Evolutionary conservation across 2,797 vertebrate species (phyloP).

Genomic region (Parotocinclus haroldoi): DNA sequence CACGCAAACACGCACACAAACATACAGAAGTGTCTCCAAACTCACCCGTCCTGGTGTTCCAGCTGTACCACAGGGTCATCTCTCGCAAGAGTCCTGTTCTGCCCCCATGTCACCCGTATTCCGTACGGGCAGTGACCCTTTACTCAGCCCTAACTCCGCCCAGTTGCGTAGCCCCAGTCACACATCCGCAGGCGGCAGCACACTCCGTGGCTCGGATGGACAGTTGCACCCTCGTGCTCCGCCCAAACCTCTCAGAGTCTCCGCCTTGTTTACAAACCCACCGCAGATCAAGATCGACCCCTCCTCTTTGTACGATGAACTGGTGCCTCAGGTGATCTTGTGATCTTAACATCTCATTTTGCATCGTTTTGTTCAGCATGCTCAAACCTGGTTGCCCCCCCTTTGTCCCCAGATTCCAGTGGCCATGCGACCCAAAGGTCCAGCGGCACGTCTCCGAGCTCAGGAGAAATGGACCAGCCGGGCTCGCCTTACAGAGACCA

Average conservation of each 20-base stretch:
- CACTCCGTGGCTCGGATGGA: conserved; percentile 78
- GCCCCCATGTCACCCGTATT: conserved; percentile 73
- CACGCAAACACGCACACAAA: conserved; percentile 9
- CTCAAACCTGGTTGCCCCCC: not conserved
- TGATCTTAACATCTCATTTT: not conserved
- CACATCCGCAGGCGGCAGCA: conserved; percentile 53
- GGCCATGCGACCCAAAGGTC: conserved; percentile 52
- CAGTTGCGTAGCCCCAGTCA: conserved; percentile 43
- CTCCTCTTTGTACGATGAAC: conserved; percentile 70
- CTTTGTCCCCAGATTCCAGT: conserved; percentile 31
- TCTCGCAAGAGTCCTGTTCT: conserved; percentile 43
- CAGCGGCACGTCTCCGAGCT: conserved; percentile 69
- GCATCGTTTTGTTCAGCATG: not conserved
- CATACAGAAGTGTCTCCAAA: not conserved
- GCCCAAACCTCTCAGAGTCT: conserved; percentile 77
- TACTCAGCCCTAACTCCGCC: conserved; percentile 67
- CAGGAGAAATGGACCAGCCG: conserved; percentile 80
- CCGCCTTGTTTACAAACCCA: conserved; percentile 61
- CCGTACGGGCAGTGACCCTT: conserved; percentile 81
- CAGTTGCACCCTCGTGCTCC: conserved; percentile 81
- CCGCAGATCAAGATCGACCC: conserved; percentile 49
- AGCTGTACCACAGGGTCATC: conserved; percentile 56
- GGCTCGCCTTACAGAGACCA: conserved; percentile 73
- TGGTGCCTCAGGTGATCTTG: conserved; percentile 68
- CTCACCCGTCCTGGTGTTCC: conserved; percentile 11